Conservation (phyloP, 2,113 vertebrate species). For the Myanophis thanlyinensis region DNA sequence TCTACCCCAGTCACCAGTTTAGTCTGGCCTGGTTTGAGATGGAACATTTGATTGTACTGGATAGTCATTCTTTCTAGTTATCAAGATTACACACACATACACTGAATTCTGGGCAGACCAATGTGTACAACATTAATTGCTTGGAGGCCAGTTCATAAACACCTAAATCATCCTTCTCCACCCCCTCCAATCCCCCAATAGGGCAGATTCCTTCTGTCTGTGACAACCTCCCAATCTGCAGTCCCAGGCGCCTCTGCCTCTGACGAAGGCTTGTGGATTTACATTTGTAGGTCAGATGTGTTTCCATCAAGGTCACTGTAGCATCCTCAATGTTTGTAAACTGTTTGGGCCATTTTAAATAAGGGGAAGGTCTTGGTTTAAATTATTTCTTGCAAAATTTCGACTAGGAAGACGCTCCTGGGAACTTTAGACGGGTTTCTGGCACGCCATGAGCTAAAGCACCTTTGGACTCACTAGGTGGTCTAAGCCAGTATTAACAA, state of each 20-base stretch:
- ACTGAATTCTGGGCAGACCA: constrained; percentile 33
- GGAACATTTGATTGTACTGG: constrained; percentile 40
- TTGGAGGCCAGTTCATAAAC: constrained; percentile 37
- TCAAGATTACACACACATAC: constrained; percentile 14
- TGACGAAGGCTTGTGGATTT: neutral
- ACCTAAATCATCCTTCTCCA: constrained; percentile 20
- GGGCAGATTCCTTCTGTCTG: constrained; percentile 29
- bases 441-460: neutral
- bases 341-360: constrained; percentile 14
- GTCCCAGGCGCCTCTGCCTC: constrained; percentile 4
- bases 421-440: neutral
- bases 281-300: constrained; percentile 5
- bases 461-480: neutral
- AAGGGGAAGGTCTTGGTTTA: constrained; percentile 27
- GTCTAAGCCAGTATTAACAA: neutral
- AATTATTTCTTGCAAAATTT: constrained; percentile 12
- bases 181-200: neutral
- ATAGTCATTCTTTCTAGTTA: constrained; percentile 20
- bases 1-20: constrained; percentile 48
- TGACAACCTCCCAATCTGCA: constrained; percentile 26
- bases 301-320: neutral
- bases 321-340: constrained; percentile 33
- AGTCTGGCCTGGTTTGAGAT: constrained; percentile 48
- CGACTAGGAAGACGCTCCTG: neutral
- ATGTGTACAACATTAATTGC: constrained; percentile 9